Percentiles rank a stretch among this genome's conserved stretches.
Conservation (phyloP, 1,140 invertebrate genomes). For the Andrena cerasifolii region DNA sequence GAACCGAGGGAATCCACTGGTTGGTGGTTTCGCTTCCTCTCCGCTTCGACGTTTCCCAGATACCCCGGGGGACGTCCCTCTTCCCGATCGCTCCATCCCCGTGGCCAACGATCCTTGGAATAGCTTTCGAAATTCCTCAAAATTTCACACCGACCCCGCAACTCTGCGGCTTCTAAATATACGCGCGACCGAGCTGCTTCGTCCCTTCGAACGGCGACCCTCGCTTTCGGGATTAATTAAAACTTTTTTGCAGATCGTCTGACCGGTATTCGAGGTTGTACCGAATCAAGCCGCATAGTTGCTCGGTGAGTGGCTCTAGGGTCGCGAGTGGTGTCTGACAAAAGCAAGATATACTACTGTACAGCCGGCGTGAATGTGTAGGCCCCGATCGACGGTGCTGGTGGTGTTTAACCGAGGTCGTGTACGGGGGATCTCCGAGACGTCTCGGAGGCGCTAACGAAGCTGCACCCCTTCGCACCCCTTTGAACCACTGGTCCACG, state of each 20-base stretch:
- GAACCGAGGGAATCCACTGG: slow-evolving; percentile 52
- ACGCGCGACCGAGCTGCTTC: neutral
- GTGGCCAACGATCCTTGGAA: too few species aligned
- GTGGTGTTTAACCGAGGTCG: slow-evolving; percentile 34
- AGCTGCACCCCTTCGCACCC: slow-evolving; percentile 58
- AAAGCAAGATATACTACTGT: slow-evolving; percentile 24
- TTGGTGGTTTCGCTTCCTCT: slow-evolving; percentile 58
- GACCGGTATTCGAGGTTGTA: neutral
- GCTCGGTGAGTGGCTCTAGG: neutral
- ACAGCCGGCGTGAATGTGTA: neutral
- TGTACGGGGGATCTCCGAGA: slow-evolving; percentile 27
- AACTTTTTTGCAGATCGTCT: neutral
- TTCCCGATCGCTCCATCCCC: slow-evolving; percentile 34
- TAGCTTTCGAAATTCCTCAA: too few species aligned
- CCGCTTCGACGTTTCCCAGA: slow-evolving; percentile 49
- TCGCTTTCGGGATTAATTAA: slow-evolving; percentile 28
- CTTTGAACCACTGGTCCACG: neutral
- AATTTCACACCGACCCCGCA: too few species aligned
- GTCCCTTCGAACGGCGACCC: neutral
- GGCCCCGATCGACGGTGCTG: neutral
- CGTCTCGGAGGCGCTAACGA: slow-evolving; percentile 64
- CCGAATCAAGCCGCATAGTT: slow-evolving; percentile 11
- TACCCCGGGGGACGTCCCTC: slow-evolving; percentile 14
- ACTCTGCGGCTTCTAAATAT: slow-evolving; percentile 28
- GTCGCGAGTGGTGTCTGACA: neutral